These are phyloP conservation scores for Rhincodon typus DNA, from an alignment of 2,797 vertebrate genomes.

Conservation along the genomic window DNA sequence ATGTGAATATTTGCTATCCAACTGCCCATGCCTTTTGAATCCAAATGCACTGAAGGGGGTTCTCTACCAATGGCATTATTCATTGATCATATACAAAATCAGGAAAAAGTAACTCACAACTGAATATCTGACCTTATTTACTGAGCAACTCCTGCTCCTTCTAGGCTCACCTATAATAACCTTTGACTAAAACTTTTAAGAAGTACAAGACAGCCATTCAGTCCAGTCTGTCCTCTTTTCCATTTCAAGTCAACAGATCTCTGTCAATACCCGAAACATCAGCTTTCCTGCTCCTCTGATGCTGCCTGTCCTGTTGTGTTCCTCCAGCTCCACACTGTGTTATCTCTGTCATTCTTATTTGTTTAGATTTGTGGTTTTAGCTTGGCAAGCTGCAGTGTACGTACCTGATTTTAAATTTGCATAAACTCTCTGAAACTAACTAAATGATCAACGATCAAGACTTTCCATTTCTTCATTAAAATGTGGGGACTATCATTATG, in stretches of 20 bases:
- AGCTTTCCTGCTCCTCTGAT: too few species aligned
- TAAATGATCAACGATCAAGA: background rate
- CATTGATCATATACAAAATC: background rate
- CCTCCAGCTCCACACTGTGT: too few species aligned
- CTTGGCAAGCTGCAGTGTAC: background rate
- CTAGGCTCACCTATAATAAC: background rate
- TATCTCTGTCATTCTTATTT: too few species aligned
- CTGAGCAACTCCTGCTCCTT: background rate
- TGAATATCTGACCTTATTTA: background rate
- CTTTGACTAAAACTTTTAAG: background rate
- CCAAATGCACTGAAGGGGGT: background rate
- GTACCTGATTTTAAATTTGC: background rate
- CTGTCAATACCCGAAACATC: too few species aligned
- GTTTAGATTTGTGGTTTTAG: too few species aligned
- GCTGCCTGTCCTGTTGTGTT: too few species aligned
- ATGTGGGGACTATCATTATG: too few species aligned
- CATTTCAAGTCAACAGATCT: background rate
- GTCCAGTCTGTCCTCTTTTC: background rate
- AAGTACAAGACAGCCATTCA: background rate
- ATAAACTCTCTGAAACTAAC: background rate
- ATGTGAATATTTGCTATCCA: background rate
- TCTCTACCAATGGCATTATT: background rate
- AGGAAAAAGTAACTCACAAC: background rate
- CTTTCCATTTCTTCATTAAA: too few species aligned
- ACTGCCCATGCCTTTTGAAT: background rate